Base-by-base conservation (phyloP, 2,797 vertebrate species). In the Lateolabrax maculatus region DNA sequence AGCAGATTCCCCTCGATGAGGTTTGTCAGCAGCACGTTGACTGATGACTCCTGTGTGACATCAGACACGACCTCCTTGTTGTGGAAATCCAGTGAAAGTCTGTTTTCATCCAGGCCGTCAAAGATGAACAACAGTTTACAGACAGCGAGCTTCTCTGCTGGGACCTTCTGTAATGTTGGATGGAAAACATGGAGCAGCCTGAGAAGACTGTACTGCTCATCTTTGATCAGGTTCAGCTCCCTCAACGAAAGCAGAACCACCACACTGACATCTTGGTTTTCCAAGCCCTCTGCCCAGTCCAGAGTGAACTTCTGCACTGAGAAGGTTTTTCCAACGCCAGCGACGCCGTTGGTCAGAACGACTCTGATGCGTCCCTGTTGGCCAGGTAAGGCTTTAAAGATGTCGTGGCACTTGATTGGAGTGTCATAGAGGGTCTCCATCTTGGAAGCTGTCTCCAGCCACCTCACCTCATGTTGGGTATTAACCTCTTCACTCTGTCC, bases 1-100 rank as follows among this genome's bases (percentile, higher is more conserved):
- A 48, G 69, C 43, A 63, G 71, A 23, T 69, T 68, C 65, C 74
- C 65, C 74, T 18, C 6, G 37, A 77, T 77, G 75, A 77, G 75
- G 67, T 64, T 77, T 31, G 67, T 77, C 49, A 77, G 12, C 65
- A 77, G 65, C 57, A 29, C 16, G n/a, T 48, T 37, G 25, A 77
- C 27, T 10, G 74, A 69, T 34, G 74, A 43, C 56, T 25, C 16
- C 23, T 77, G 74, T 21, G 65, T 61, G 65, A 77, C 65, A 1
- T 77, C 57, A 36, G 36, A 58, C 46, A 76, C 64, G 6, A 39
- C 6, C 62, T 39, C 31, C 18, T 4, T 56, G 52, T 18, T 31
- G 52, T 19, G n/a, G 44, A 77, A 76, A n/a, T 76, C 64, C 64
- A 76, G 46, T 43, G 39, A 74, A 25, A 71, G 44, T 71, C 69